phyloP scores from a whole-genome alignment of 2,113 vertebrate species.

The Canis aureus region DNA sequence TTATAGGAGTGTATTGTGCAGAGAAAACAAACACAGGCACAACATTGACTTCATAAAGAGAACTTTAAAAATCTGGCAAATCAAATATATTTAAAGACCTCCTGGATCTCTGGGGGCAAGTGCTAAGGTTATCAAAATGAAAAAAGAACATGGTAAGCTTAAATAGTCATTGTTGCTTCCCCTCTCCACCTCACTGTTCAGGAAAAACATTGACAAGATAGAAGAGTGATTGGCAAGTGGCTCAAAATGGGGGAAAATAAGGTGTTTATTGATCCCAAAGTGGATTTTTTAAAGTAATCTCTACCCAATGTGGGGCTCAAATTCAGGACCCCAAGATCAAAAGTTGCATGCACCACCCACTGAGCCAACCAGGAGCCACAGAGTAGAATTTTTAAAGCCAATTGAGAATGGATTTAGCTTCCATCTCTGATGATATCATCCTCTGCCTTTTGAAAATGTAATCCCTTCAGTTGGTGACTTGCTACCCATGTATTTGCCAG shows the following conservation, averaged over 20 bases:
- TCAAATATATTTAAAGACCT: constrained; percentile 80
- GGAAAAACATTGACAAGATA: constrained; percentile 48
- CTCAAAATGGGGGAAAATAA: background rate
- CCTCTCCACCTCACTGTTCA: background rate
- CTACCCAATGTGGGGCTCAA: background rate
- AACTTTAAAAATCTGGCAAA: constrained; percentile 82
- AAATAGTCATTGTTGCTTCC: constrained; percentile 33
- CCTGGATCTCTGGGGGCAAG: constrained; percentile 72
- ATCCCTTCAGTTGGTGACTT: background rate
- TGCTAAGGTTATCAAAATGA: constrained; percentile 74
- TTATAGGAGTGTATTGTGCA: constrained; percentile 57
- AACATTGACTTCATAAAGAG: constrained; percentile 80
- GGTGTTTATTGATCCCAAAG: background rate
- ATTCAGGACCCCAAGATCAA: background rate
- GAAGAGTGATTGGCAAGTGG: constrained; percentile 68
- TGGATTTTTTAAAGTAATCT: background rate
- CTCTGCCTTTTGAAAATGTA: background rate
- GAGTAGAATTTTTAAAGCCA: constrained; percentile 54
- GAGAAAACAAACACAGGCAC: constrained; percentile 69
- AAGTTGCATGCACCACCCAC: background rate
- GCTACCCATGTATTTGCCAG: background rate
- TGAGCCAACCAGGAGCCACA: background rate
- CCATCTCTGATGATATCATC: background rate
- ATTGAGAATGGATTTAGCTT: background rate
- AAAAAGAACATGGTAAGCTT: constrained; percentile 72